Evolutionary conservation across 2,888 invertebrate genomes (phyloP).

Genomic region (Xanthia togata): DNA sequence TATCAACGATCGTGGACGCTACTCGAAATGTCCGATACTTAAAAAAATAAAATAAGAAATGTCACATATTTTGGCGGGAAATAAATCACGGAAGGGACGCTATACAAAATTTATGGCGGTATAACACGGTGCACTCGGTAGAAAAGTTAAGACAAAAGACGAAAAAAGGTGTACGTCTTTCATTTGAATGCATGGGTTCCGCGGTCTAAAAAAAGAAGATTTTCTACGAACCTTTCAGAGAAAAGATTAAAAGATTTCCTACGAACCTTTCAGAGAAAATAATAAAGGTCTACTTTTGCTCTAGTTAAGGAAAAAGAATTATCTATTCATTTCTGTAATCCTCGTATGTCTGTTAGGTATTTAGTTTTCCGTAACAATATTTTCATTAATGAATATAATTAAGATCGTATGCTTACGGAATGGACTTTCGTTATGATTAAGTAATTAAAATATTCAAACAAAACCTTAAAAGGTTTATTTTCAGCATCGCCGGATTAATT

Average conservation of each 20-base stretch:
- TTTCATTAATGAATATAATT: background rate
- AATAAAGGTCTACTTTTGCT: background rate
- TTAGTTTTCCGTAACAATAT: background rate
- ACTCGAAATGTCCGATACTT: conserved; percentile 87
- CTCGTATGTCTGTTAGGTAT: background rate
- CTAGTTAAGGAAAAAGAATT: background rate
- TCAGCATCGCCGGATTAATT: background rate
- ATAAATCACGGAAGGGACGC: conserved; percentile 88
- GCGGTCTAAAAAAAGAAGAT: conserved; percentile 49
- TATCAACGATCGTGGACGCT: conserved; percentile 89
- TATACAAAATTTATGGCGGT: conserved; percentile 89
- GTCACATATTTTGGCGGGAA: conserved; percentile 89
- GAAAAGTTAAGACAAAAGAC: conserved; percentile 79
- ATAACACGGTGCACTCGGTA: conserved; percentile 80
- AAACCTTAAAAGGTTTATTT: background rate
- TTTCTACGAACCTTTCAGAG: conserved; percentile 5
- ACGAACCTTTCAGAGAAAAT: background rate
- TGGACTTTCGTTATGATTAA: background rate
- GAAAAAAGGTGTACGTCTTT: conserved; percentile 67
- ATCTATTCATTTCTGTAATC: background rate
- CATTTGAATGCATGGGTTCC: conserved; percentile 60
- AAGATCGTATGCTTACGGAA: background rate
- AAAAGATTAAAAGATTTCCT: background rate
- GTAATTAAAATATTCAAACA: background rate
- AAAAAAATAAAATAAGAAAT: conserved; percentile 80